Evolutionary conservation across 1,140 invertebrate genomes (phyloP), one percentile per base, ranked within the genome.

Genomic region (Papilio glaucus): DNA sequence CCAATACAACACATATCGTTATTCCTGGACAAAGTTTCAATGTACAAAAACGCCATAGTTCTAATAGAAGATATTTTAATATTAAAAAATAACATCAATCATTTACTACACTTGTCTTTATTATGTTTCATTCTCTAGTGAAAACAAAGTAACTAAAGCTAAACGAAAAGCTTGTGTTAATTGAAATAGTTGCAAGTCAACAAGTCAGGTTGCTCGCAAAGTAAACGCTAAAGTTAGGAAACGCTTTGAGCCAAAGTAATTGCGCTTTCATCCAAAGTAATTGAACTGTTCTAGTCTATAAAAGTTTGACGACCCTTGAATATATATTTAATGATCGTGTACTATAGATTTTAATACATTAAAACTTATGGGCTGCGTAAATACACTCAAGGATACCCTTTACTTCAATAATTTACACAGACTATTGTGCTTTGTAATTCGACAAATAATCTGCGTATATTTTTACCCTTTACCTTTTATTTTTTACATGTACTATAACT

Each of bases 161-260:
- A 53, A 53, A 21, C 18, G 24, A 53, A 53, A 49, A 49, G 45
- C 2, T 49, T 24, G 49, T 18, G 49, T 24, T 53, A 53, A 53
- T 53, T 53, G 21, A 53, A 53, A 53, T 53, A 53, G 49, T 53
- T 53, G 1, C 9, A 9, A 53, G 49, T 53, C 49, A 53, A 49
- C 42, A 53, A 53, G 18, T 24, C 49, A 53, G 2, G 29, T 6
- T 33, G 18, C 21, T 53, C 49, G 12, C 49, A 53, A 53, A 53
- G 49, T 53, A 24, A 53, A 53, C 49, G 49, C 49, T 12, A 53
- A n/a, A 18, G 49, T 53, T 53, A 53, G 49, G 49, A 53, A 53
- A 53, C 49, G 49, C 49, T 53, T 53, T 53, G 49, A 53, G 49
- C 18, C 49, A 53, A 53, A 53, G 24, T 53, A 53, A 53, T 53